A percentile compares a stretch with the other conserved stretches of the same genome.
Conservation (phyloP, 2,888 invertebrate genomes). For the Rambutsinella grinnellia region DNA sequence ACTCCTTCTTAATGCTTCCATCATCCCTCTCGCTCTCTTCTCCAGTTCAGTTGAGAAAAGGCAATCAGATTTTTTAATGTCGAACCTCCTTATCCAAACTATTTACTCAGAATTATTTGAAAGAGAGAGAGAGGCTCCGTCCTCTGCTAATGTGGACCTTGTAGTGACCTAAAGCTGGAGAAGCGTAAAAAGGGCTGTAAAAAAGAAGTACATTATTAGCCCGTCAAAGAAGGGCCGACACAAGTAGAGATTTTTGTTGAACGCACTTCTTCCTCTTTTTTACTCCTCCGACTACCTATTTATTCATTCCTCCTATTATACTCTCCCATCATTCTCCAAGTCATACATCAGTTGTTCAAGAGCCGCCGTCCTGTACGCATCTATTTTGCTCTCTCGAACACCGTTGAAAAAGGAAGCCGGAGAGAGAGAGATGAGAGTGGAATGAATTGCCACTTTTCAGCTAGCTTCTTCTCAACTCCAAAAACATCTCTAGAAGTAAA, state of each 20-base stretch:
- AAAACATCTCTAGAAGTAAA: not conserved
- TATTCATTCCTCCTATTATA: slow-evolving; percentile 39
- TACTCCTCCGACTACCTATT: slow-evolving; percentile 25
- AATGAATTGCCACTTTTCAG: slow-evolving; percentile 31
- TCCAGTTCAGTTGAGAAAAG: not conserved
- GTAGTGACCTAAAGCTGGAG: not conserved
- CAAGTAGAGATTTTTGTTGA: slow-evolving; percentile 22
- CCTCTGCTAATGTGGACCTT: too few species aligned
- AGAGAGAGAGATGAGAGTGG: not conserved
- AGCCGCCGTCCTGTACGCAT: slow-evolving; percentile 47
- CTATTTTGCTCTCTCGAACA: slow-evolving; percentile 2
- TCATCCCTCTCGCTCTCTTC: not conserved
- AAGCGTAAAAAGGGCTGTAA: slow-evolving; percentile 23
- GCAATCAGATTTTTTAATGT: not conserved
- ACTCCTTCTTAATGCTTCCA: too few species aligned
- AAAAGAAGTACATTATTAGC: slow-evolving; percentile 49
- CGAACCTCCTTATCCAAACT: not conserved
- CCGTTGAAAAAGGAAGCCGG: not conserved
- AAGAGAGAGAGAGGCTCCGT: too few species aligned
- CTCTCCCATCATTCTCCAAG: slow-evolving; percentile 32
- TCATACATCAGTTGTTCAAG: slow-evolving; percentile 49
- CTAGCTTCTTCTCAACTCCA: not conserved
- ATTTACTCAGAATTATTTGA: not conserved
- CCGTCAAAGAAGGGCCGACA: slow-evolving; percentile 53
- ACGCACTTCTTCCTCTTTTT: slow-evolving; percentile 29